These are phyloP conservation scores for Heliconius melpomene DNA, from an alignment of 1,140 invertebrate species.

Conservation along the genomic window DNA sequence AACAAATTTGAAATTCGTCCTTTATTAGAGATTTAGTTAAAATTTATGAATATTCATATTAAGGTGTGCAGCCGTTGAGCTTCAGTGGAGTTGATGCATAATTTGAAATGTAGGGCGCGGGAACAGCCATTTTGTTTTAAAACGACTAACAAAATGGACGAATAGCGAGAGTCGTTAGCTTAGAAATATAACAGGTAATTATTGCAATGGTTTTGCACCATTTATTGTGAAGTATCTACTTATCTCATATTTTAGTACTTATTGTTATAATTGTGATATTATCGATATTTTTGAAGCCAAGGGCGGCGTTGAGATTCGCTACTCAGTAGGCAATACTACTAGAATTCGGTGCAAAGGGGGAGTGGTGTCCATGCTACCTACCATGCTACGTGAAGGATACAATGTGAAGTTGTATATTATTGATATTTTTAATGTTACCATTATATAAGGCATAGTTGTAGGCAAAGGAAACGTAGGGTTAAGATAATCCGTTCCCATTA, in stretches of 20 bases:
- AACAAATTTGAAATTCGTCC: background rate
- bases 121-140: constrained; percentile 23
- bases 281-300: too few species aligned
- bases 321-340: too few species aligned
- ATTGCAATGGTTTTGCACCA: background rate
- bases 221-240: background rate
- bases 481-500: too few species aligned
- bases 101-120: constrained; percentile 20
- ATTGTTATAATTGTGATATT: background rate
- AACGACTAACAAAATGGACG: constrained; percentile 12
- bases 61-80: constrained; percentile 25
- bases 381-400: too few species aligned
- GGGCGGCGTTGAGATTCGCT: too few species aligned
- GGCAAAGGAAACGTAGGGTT: too few species aligned
- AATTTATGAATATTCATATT: constrained; percentile 33
- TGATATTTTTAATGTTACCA: too few species aligned
- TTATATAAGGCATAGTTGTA: too few species aligned
- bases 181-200: constrained; percentile 12
- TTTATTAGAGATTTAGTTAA: constrained; percentile 29
- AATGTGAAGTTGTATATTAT: too few species aligned
- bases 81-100: constrained; percentile 25
- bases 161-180: constrained; percentile 11
- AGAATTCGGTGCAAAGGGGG: too few species aligned
- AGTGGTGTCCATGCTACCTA: too few species aligned
- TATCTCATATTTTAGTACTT: background rate